Conservation (phyloP, 2,113 vertebrate species). For the Aspidoscelis tigris region DNA sequence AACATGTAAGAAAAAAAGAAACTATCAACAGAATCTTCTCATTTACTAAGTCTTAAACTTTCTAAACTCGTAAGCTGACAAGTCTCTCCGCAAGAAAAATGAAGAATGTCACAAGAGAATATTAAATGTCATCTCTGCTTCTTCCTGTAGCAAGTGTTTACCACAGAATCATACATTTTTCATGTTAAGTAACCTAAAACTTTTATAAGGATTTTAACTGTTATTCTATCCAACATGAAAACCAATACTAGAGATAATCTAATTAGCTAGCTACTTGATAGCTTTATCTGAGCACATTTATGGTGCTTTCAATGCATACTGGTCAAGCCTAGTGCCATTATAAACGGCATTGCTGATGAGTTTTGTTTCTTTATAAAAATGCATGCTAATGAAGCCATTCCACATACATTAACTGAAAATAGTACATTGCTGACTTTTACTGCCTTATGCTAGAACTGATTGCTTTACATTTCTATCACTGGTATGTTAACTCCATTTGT, state of each 20-base stretch:
- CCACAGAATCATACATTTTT: conserved; percentile 80
- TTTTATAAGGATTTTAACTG: conserved; percentile 75
- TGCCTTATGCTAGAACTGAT: neutral
- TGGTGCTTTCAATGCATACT: conserved; percentile 53
- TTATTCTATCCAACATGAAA: conserved; percentile 80
- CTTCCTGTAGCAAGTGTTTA: conserved; percentile 63
- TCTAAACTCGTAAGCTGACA: neutral
- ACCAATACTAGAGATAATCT: conserved; percentile 75
- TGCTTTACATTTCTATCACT: neutral
- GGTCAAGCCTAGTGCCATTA: conserved; percentile 24
- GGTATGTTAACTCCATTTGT: neutral
- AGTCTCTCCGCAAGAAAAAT: conserved; percentile 32
- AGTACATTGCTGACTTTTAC: neutral
- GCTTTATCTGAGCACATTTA: conserved; percentile 36
- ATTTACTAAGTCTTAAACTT: conserved; percentile 1
- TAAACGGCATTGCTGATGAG: conserved; percentile 23
- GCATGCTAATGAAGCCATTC: no score
- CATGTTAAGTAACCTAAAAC: conserved; percentile 80
- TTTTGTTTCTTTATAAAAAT: neutral
- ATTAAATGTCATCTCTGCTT: conserved; percentile 65
- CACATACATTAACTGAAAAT: neutral
- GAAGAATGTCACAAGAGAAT: conserved; percentile 53
- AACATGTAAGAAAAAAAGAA: neutral
- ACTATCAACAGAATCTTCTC: neutral
- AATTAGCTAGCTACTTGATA: conserved; percentile 76